These are phyloP conservation scores for Pyrrhia umbra DNA, from an alignment of 2,888 invertebrate genomes.

Conservation along the genomic window DNA sequence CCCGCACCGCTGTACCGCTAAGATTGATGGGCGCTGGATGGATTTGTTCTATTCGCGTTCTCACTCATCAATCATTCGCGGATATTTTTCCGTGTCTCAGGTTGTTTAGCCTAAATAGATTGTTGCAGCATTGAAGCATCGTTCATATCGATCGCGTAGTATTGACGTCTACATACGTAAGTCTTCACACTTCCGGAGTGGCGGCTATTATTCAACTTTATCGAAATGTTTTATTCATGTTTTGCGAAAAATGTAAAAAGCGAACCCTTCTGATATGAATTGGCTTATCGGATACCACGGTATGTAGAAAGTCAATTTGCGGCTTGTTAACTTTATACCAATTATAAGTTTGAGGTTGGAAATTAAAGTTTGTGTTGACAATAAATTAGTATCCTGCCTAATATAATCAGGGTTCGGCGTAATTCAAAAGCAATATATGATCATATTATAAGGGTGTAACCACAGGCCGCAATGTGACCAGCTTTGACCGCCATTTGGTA, in stretches of 20 bases:
- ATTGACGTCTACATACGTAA: conserved; percentile 68
- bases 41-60: conserved; percentile 89
- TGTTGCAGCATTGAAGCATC: conserved; percentile 83
- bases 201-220: conserved; percentile 61
- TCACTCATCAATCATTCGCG: conserved; percentile 89
- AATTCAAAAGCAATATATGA: conserved; percentile 51
- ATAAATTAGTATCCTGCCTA: conserved; percentile 40
- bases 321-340: conserved; percentile 24
- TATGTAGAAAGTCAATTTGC: conserved; percentile 24
- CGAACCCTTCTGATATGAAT: conserved; percentile 31
- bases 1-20: conserved; percentile 73
- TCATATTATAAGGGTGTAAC: conserved; percentile 56
- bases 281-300: conserved; percentile 34
- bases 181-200: conserved; percentile 52
- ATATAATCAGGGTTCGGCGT: conserved; percentile 32
- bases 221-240: conserved; percentile 60
- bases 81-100: conserved; percentile 90
- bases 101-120: conserved; percentile 89
- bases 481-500: conserved; percentile 59
- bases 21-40: conserved; percentile 88
- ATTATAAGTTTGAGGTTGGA: conserved; percentile 46
- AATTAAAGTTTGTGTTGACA: conserved; percentile 52
- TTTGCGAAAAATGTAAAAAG: conserved; percentile 41
- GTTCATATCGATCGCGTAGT: conserved; percentile 79
- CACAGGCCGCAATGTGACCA: conserved; percentile 61